These are phyloP conservation scores for Mus spicilegus DNA, from an alignment of 2,113 vertebrate species.

Conservation along the genomic window DNA sequence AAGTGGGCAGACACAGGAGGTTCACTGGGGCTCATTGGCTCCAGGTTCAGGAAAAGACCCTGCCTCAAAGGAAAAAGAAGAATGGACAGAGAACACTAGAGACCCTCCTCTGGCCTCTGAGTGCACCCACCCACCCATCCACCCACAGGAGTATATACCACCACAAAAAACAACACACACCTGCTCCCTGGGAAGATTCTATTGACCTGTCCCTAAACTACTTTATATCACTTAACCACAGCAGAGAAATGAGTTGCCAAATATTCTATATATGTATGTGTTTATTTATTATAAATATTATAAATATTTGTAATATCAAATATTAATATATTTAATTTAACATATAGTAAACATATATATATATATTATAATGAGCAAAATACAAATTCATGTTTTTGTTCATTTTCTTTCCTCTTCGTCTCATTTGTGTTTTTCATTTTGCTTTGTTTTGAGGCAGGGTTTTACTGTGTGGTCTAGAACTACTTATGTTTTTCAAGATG, in stretches of 20 bases:
- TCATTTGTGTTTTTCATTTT: not conserved
- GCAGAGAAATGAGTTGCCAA: not conserved
- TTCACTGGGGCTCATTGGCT: not conserved
- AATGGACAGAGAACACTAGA: not conserved
- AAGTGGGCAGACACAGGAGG: not conserved
- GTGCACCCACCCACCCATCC: not conserved
- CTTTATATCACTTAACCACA: not conserved
- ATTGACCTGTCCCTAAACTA: not conserved
- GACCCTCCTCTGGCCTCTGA: not conserved
- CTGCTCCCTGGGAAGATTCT: not conserved
- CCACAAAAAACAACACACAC: not conserved
- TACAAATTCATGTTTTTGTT: not conserved
- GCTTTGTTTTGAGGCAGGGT: not conserved
- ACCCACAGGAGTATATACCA: not conserved
- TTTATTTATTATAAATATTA: not conserved
- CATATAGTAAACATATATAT: no score
- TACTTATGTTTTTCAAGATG: no score
- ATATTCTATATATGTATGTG: not conserved
- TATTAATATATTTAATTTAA: not conserved
- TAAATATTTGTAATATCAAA: no score
- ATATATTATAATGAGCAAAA: conserved; percentile 29
- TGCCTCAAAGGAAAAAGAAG: not conserved
- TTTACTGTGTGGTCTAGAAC: not conserved
- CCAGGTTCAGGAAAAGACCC: not conserved
- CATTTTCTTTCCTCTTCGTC: not conserved